Conservation (phyloP, 2,888 invertebrate genomes). For the Yponomeuta evonymella region DNA sequence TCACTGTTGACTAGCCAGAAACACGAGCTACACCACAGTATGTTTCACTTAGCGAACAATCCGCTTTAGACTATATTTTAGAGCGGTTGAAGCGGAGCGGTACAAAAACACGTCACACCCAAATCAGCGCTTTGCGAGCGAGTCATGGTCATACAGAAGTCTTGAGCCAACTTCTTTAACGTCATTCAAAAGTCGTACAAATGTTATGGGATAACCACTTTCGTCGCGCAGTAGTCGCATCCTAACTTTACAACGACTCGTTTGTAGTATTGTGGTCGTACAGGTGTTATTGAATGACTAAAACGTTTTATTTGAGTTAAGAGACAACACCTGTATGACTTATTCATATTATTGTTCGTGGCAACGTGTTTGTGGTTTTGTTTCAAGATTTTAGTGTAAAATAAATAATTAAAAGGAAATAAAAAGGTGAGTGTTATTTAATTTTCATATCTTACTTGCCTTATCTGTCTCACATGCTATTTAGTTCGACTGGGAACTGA, state of each 20-base stretch:
- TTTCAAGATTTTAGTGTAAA: neutral
- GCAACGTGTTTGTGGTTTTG: neutral
- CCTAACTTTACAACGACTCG: neutral
- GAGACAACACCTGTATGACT: slow-evolving; percentile 3
- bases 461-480: no score
- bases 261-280: neutral
- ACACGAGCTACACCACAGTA: no score
- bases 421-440: neutral
- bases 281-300: neutral
- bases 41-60: no score
- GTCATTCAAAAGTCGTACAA: neutral
- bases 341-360: neutral
- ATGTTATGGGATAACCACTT: slow-evolving; percentile 4
- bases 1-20: no score
- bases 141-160: slow-evolving; percentile 5
- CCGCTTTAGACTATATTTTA: no score
- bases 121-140: no score
- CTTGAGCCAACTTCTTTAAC: neutral
- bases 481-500: no score
- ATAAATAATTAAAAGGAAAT: neutral
- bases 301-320: neutral
- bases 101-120: no score
- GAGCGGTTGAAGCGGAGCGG: no score
- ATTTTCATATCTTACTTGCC: no score
- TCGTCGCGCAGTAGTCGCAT: neutral